Evolutionary conservation across 2,888 invertebrate species (phyloP), one percentile per base, ranked within the genome.

Genomic region (Nomada flava): DNA sequence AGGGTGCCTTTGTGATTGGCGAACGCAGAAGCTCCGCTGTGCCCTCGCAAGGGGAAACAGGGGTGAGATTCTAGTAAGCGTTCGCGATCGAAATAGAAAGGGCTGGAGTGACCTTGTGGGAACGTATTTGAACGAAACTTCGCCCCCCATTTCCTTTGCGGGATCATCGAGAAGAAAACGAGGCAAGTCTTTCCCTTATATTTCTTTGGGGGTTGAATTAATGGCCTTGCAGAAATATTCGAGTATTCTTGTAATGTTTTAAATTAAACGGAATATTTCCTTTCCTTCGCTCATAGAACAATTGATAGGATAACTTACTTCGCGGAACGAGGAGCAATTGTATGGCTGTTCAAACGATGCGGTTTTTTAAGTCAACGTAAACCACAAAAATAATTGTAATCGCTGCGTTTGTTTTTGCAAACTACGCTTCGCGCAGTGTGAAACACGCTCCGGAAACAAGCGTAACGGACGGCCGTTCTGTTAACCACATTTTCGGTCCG

Each of bases 401-500:
- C 7, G 36, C 36, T 7, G 36, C 36, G 36, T 7, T 36, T 7
- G 36, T 36, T 36, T 7, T 36, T 36, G 36, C 36, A 36, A 7
- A 36, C 5, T 7, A 36, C 36, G 36, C 7, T 36, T 36, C 36
- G 36, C 36, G 1, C 36, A 36, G 36, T 36, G 36, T 42, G 60
- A 60, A 42, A 29, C 42, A 50, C 47, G 55, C 13, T 50, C 67
- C 47, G 65, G 18, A 71, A 71, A 76, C 53, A 53, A 76, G 53
- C 53, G 64, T 36, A 36, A 9, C 44, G 47, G 65, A 29, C 20
- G 60, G 47, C 36, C 47, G 65, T 64, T 67, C 55, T 65, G 72
- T 57, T 59, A 70, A 74, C 67, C 68, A 44, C 68, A 75, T 75
- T 82, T 83, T 79, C 74, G 70, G 60, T 2, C 59, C 29, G 78